phyloP scores from a whole-genome alignment of 2,113 vertebrate genomes.

The Eretmochelys imbricata region DNA sequence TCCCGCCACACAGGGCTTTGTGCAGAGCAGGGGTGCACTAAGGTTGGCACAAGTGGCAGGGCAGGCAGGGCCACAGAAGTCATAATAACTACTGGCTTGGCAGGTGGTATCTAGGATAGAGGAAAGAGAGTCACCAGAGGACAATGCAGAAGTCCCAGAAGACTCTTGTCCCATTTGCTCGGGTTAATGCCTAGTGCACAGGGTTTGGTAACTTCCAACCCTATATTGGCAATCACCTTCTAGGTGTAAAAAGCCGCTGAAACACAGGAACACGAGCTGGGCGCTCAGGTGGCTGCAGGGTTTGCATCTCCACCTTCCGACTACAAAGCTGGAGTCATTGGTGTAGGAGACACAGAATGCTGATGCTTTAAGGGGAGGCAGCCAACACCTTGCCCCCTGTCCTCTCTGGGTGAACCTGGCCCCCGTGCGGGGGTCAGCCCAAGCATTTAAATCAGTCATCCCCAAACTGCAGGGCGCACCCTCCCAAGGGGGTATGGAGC shows the following conservation, averaged over 20 bases:
- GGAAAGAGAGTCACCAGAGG: background rate
- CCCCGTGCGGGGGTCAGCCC: background rate
- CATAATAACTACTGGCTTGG: conserved; percentile 74
- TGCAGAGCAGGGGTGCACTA: conserved; percentile 59
- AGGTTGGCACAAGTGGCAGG: conserved; percentile 66
- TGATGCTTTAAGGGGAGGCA: background rate
- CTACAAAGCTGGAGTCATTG: background rate
- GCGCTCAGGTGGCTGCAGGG: too few species aligned
- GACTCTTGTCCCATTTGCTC: background rate
- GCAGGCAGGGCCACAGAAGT: conserved; percentile 65
- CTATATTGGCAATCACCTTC: too few species aligned
- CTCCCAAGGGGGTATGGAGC: too few species aligned
- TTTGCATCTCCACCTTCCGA: too few species aligned
- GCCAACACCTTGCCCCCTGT: background rate
- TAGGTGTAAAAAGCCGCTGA: too few species aligned
- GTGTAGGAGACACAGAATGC: background rate
- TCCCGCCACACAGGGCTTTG: conserved; percentile 56
- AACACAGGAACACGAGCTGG: too few species aligned
- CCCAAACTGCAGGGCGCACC: too few species aligned
- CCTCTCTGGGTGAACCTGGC: too few species aligned
- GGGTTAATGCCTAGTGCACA: background rate
- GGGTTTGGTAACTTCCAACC: too few species aligned
- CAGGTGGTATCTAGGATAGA: conserved; percentile 66
- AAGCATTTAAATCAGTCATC: background rate
- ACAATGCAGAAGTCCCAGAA: background rate